phyloP scores from a whole-genome alignment of 2,888 invertebrate genomes.

The Lasioglossum figueresi region DNA sequence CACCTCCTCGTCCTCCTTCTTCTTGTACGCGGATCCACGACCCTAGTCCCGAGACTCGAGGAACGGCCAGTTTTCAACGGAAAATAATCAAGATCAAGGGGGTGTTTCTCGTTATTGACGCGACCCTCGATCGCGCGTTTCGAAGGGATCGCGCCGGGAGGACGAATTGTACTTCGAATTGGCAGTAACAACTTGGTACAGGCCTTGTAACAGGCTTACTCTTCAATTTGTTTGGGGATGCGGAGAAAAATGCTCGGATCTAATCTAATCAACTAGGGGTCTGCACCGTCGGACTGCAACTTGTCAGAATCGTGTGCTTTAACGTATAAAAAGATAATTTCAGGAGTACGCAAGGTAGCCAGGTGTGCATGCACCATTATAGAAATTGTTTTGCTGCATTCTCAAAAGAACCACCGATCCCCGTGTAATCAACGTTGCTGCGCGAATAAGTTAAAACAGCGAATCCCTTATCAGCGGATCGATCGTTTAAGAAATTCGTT shows the following conservation, averaged over 20 bases:
- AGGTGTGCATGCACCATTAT: background rate
- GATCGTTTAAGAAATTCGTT: background rate
- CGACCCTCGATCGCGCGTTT: background rate
- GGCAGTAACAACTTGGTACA: background rate
- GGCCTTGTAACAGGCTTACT: background rate
- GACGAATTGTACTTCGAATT: background rate
- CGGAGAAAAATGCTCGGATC: background rate
- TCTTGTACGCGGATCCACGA: slow-evolving; percentile 12
- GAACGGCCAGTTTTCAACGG: slow-evolving; percentile 35
- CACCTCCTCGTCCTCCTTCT: slow-evolving; percentile 17
- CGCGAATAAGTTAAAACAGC: background rate
- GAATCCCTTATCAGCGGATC: background rate
- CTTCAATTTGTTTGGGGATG: background rate
- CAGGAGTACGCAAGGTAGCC: background rate
- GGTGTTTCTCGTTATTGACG: slow-evolving; percentile 9
- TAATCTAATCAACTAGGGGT: background rate
- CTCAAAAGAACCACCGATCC: too few species aligned
- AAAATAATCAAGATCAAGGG: slow-evolving; percentile 43
- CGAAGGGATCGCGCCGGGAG: background rate
- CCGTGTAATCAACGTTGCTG: background rate
- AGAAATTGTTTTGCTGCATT: background rate
- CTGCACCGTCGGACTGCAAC: too few species aligned
- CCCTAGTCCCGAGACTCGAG: slow-evolving; percentile 25
- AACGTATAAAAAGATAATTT: background rate
- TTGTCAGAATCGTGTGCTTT: too few species aligned